Conservation (phyloP, 2,888 invertebrate species). For the Cosmorhoe ocellata region DNA sequence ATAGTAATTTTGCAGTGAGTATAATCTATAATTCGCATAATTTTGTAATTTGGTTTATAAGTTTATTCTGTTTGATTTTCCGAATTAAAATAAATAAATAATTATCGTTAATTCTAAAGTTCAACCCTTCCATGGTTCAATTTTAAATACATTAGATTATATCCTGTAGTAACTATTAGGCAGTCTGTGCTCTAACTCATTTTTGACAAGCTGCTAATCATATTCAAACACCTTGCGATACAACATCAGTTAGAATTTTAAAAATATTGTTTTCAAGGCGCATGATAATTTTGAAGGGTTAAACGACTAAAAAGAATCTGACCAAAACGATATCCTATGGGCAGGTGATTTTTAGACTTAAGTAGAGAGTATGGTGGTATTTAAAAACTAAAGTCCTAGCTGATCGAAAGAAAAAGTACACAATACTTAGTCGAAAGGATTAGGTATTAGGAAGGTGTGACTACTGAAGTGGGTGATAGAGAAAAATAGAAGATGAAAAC, state of each 20-base stretch:
- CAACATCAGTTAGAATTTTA: slow-evolving; percentile 68
- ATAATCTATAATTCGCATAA: too few species aligned
- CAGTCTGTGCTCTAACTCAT: slow-evolving; percentile 54
- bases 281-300: slow-evolving; percentile 63
- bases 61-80: too few species aligned
- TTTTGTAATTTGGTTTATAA: too few species aligned
- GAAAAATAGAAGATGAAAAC: too few species aligned
- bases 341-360: slow-evolving; percentile 40
- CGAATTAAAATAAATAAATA: too few species aligned
- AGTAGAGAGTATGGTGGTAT: neutral
- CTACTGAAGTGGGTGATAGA: too few species aligned
- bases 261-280: slow-evolving; percentile 63
- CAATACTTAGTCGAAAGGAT: too few species aligned
- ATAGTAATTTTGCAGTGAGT: too few species aligned
- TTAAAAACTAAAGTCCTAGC: neutral
- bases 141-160: slow-evolving; percentile 73
- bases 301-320: slow-evolving; percentile 61
- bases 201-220: slow-evolving; percentile 83
- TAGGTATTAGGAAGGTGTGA: too few species aligned
- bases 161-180: slow-evolving; percentile 22
- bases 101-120: too few species aligned
- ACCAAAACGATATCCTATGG: slow-evolving; percentile 53
- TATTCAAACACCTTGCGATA: slow-evolving; percentile 80
- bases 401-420: too few species aligned
- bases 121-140: slow-evolving; percentile 67